phyloP scores from a whole-genome alignment of 2,797 vertebrate species.

The Pristis pectinata region DNA sequence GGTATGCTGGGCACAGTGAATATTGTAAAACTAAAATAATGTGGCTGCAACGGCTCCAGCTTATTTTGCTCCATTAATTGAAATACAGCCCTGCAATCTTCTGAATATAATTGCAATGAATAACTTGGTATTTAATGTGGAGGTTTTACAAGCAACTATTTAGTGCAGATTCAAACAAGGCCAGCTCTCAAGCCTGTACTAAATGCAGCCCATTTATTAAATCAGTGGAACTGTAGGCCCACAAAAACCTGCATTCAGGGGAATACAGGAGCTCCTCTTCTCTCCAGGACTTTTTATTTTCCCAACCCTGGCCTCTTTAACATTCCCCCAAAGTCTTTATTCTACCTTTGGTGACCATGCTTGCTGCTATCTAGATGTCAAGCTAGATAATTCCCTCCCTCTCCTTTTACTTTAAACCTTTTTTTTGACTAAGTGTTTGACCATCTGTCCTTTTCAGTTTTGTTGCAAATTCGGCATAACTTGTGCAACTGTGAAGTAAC shows the following conservation, averaged over 20 bases:
- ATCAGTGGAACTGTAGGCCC: background rate
- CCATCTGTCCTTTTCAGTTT: background rate
- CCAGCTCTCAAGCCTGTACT: background rate
- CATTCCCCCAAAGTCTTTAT: background rate
- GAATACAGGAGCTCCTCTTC: background rate
- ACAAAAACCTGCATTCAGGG: background rate
- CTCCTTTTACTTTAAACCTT: background rate
- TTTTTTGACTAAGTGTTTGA: background rate
- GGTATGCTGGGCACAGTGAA: background rate
- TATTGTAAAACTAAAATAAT: background rate
- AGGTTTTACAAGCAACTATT: background rate
- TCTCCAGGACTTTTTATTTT: background rate
- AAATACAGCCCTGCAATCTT: background rate
- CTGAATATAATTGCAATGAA: background rate
- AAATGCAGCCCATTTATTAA: background rate
- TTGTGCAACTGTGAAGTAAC: background rate
- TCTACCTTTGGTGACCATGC: background rate
- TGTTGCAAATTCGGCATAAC: background rate
- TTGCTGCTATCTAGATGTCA: background rate
- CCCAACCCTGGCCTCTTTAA: background rate
- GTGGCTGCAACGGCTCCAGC: background rate
- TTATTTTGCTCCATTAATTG: background rate
- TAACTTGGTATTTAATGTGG: background rate
- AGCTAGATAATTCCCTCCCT: background rate
- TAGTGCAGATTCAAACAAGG: background rate